Evolutionary conservation across 2,113 vertebrate species (phyloP).

Genomic region (Aplodontia rufa): DNA sequence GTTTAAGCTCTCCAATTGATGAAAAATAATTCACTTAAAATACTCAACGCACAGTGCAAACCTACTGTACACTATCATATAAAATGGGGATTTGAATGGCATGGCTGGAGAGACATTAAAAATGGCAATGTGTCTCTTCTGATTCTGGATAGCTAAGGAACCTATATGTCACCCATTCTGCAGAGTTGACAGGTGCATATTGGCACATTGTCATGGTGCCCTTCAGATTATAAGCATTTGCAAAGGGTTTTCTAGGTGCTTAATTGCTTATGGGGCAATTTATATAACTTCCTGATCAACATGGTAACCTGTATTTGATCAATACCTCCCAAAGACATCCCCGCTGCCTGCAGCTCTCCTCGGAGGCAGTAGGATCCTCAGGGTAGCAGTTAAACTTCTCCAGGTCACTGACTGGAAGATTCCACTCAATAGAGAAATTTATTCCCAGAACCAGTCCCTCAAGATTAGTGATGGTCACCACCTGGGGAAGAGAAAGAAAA

Average conservation of each 20-base stretch:
- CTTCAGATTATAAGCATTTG: background rate
- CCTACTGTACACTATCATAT: background rate
- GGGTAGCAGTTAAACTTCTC: slow-evolving; percentile 82
- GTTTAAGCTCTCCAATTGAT: background rate
- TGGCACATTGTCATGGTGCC: accelerated
- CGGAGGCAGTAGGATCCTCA: accelerated
- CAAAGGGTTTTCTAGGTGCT: background rate
- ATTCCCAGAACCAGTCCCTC: slow-evolving; percentile 67
- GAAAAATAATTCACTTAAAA: background rate
- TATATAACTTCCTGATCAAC: background rate
- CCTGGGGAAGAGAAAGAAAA: slow-evolving; percentile 57
- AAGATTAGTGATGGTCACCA: slow-evolving; percentile 52
- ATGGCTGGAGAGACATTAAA: background rate
- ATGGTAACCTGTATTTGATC: accelerated
- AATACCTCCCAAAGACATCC: slow-evolving; percentile 81
- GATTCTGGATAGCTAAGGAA: background rate
- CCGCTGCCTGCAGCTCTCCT: slow-evolving; percentile 52
- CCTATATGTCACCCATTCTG: accelerated
- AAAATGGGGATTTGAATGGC: background rate
- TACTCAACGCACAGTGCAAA: background rate
- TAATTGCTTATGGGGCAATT: background rate
- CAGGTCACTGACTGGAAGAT: accelerated
- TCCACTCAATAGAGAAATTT: slow-evolving; percentile 77
- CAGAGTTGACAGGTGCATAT: background rate
- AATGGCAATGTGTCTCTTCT: background rate